Base-by-base conservation (phyloP, 1,140 invertebrate genomes). In the Drosophila gunungcola region DNA sequence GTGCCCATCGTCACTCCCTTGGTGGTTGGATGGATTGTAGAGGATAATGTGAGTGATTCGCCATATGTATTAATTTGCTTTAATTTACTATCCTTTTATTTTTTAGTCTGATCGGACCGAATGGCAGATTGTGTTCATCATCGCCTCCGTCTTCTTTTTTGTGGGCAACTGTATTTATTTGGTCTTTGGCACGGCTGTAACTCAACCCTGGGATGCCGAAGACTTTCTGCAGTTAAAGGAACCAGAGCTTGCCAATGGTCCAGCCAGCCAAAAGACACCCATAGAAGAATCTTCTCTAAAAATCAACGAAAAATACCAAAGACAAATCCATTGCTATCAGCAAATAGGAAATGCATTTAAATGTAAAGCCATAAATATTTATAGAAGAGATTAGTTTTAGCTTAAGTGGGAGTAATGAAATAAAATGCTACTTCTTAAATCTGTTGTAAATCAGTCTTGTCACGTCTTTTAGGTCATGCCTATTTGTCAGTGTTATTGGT, bases 121-220 rank as follows among this genome's bases (percentile, higher is more conserved):
- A 29, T 94, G 98, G 45, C 97, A 98, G 78, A 77, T 91, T 0
- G 73, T 91, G 0, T 91, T 91, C 12, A 79, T 82, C 6, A 85
- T 90, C 7, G 65, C 90, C 0, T 52, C 90, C 0, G 80, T 73
- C 0, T 43, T 91, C 4, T 91, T 91, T 41, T 79, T 85, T 41
- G 76, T 80, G 11, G 84, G 83, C 25, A 91, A 91, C 27, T 58
- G 61, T 6, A 25, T 85, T 5, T 91, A 67, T 36, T 25, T 91
- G 12, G 9, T 54, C 4, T 90, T 82, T 90, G 98, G 97, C 82
- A 96, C 97, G 0, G 97, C 98, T 95, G 97, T 96, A 1, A 94
- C 96, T 1, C 96, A 96, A 46, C 95, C 96, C 57, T 96, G 97
- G 65, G 96, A 98, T 93, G 94, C 94, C 3, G 93, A 97, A n/a